phyloP scores from a whole-genome alignment of 2,888 invertebrate species.

The Sinotaia quadrata region DNA sequence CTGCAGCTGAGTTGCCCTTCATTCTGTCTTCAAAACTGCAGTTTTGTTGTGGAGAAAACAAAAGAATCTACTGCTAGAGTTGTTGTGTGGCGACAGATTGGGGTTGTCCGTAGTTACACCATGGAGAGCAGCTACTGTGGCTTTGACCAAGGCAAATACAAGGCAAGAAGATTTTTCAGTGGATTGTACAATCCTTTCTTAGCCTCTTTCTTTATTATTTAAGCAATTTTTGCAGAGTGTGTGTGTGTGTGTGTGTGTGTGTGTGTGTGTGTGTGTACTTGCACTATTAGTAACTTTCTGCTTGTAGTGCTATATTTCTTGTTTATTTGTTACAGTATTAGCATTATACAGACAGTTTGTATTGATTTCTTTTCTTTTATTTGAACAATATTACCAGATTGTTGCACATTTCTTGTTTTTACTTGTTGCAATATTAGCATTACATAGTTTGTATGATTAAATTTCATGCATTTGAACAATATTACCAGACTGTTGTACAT shows the following conservation, averaged over 20 bases:
- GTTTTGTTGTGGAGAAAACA: constrained; percentile 83
- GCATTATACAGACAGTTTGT: no score
- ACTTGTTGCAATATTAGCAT: no score
- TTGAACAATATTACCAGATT: no score
- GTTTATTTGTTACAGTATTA: no score
- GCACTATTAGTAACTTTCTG: no score
- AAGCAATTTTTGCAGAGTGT: neutral
- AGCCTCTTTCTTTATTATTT: neutral
- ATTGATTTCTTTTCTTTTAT: no score
- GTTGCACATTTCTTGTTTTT: no score
- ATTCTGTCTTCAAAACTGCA: constrained; percentile 82
- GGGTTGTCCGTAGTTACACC: constrained; percentile 84
- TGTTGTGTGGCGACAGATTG: constrained; percentile 88
- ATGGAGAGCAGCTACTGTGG: constrained; percentile 91
- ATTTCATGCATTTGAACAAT: no score
- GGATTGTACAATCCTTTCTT: neutral
- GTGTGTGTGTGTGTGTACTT: constrained; percentile 5
- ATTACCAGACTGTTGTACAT: no score
- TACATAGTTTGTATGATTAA: no score
- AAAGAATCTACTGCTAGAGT: constrained; percentile 89
- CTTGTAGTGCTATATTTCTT: no score
- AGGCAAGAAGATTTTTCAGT: constrained; percentile 73
- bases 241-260: neutral
- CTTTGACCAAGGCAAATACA: constrained; percentile 83
- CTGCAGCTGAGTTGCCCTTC: constrained; percentile 82